Base-by-base conservation (phyloP, 2,888 invertebrate genomes). In the Parasteatoda lunata region DNA sequence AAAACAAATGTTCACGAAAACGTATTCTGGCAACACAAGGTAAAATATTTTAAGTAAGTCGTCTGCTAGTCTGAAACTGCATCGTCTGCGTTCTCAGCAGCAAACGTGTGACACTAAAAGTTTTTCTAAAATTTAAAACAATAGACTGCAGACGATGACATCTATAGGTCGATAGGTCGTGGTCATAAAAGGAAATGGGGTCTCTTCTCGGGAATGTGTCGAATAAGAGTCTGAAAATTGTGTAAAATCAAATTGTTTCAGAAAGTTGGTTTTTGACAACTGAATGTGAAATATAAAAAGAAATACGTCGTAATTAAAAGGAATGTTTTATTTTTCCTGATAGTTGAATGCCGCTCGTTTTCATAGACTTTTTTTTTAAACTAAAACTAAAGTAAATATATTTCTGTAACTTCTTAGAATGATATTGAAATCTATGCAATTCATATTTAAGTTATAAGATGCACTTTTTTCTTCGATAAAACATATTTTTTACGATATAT, bases 111-210 rank as follows among this genome's bases (percentile, higher is more conserved):
- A 77, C 80, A 66, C 80, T 86, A 80, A 86, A 86, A 86, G 59
- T 54, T 69, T 76, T 80, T 69, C 70, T 71, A 66, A 86, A 80
- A 80, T 77, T 30, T 77, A 86, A 86, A 30, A 77, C 71, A 59
- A 54, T 51, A 3, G 80, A 76, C 70, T 86, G 71, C 85, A 86
- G 80, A 80, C 85, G 80, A 77, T 86, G 85, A 86, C 85, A 86
- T 86, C 85, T 86, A 86, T 86, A 80, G 85, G 77, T 80, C 80
- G 80, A 30, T 48, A 48, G 65, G 72, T 86, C 85, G 85, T 86
- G 77, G 80, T 80, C 85, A 86, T 86, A 86, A 86, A 86, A 80
- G 71, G 66, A 79, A 80, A 86, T 54, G 84, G 70, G 15, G 8
- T 59, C 0, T 9, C n/a, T 9, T 59, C 59, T 9, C 4, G 59